These are phyloP conservation scores for Mixornis gularis DNA, from an alignment of 2,113 vertebrate species.

Conservation along the genomic window DNA sequence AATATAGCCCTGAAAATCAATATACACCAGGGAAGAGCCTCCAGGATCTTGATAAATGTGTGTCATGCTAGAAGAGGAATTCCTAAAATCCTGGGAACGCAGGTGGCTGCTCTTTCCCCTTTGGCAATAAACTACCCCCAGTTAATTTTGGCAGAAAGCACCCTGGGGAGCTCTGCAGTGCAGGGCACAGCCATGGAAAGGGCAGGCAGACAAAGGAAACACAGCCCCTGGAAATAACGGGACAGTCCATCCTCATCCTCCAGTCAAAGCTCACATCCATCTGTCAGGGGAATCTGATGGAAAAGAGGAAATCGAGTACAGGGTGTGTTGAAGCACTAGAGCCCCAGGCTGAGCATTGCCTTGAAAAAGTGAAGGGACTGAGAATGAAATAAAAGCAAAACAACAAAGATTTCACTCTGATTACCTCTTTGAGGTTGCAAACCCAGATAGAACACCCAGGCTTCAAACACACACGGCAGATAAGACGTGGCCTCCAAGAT, in stretches of 20 bases:
- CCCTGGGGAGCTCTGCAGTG: not conserved
- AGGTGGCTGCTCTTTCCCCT: not conserved
- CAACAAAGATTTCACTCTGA: not conserved
- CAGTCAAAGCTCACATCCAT: not conserved
- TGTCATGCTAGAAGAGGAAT: not conserved
- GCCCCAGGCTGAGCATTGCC: rapidly evolving
- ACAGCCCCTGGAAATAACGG: rapidly evolving
- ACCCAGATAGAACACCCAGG: not conserved
- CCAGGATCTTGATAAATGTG: not conserved
- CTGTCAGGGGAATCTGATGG: not conserved
- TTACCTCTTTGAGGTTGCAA: not conserved
- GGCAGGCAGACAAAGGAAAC: not conserved
- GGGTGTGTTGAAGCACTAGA: not conserved
- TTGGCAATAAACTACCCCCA: rapidly evolving
- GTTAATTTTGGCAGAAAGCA: not conserved
- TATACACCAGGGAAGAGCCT: not conserved
- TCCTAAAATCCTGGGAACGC: not conserved
- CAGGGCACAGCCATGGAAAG: not conserved
- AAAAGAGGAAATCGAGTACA: rapidly evolving
- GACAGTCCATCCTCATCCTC: not conserved
- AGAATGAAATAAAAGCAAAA: not conserved
- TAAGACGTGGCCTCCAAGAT: rapidly evolving
- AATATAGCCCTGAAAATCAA: conserved; percentile 36
- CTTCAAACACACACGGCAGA: not conserved
- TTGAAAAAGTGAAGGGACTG: not conserved